Conservation (phyloP, 1,140 invertebrate species). For the Parapsyche elsis region DNA sequence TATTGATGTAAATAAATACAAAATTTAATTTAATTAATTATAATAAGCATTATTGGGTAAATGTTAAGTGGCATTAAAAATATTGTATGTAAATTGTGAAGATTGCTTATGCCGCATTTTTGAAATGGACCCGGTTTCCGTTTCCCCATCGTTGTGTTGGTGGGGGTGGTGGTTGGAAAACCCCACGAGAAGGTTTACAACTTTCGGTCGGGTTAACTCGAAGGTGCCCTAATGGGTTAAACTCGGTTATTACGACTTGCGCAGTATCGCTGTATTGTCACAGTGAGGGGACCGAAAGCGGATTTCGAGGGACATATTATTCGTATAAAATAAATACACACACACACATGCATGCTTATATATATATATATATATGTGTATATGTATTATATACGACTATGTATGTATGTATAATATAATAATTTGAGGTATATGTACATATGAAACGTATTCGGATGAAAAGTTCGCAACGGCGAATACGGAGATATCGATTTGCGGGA, state of each 20-base stretch:
- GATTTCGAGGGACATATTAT: conserved; percentile 35
- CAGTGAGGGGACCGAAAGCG: conserved; percentile 16
- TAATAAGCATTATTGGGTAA: too few species aligned
- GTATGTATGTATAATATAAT: too few species aligned
- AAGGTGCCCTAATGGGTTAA: conserved; percentile 44
- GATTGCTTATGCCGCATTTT: not conserved
- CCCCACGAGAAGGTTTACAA: conserved; percentile 39
- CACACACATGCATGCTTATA: too few species aligned
- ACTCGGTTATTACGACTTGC: conserved; percentile 39
- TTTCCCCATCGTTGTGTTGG: not conserved
- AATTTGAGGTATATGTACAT: too few species aligned
- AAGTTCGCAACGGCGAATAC: not conserved
- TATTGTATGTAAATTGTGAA: not conserved
- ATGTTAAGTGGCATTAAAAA: conserved; percentile 15
- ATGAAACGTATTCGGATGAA: not conserved
- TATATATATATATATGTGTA: too few species aligned
- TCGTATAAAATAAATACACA: too few species aligned
- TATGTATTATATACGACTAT: too few species aligned
- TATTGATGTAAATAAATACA: not conserved
- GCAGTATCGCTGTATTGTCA: conserved; percentile 36
- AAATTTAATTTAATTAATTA: not conserved
- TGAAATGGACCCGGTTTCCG: not conserved
- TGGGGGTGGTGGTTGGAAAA: not conserved
- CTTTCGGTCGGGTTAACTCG: conserved; percentile 35
- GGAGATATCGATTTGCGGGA: not conserved